phyloP scores from a whole-genome alignment of 1,140 invertebrate genomes.

The Dryas iulia region DNA sequence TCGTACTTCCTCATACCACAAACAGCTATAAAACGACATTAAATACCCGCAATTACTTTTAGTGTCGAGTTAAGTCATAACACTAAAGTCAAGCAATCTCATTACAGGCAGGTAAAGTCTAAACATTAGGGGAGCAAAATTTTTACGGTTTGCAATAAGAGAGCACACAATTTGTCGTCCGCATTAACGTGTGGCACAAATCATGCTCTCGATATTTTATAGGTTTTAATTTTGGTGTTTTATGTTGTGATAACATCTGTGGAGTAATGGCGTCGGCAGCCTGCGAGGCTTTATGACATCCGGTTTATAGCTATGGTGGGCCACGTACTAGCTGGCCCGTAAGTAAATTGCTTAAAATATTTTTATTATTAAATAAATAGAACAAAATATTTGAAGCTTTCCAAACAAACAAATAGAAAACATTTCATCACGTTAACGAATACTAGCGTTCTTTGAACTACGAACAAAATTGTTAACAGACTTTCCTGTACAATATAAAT shows the following conservation, averaged over 20 bases:
- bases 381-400: not conserved
- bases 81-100: not conserved
- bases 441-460: not conserved
- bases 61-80: not conserved
- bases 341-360: not conserved
- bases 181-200: conserved; percentile 51
- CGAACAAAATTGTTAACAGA: not conserved
- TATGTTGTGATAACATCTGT: conserved; percentile 71
- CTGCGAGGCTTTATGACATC: conserved; percentile 44
- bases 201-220: conserved; percentile 65
- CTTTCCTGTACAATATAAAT: conserved; percentile 10
- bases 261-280: conserved; percentile 49
- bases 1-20: not conserved
- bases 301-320: conserved; percentile 39
- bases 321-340: not conserved
- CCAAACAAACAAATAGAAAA: not conserved
- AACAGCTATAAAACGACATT: not conserved
- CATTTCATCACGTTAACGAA: conserved; percentile 1
- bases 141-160: conserved; percentile 42
- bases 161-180: conserved; percentile 41
- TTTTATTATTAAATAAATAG: too few species aligned
- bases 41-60: not conserved
- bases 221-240: conserved; percentile 71
- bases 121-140: not conserved
- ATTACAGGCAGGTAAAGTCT: not conserved